Evolutionary conservation across 2,888 invertebrate genomes (phyloP).

Genomic region (Synanthedon andrenaeformis): DNA sequence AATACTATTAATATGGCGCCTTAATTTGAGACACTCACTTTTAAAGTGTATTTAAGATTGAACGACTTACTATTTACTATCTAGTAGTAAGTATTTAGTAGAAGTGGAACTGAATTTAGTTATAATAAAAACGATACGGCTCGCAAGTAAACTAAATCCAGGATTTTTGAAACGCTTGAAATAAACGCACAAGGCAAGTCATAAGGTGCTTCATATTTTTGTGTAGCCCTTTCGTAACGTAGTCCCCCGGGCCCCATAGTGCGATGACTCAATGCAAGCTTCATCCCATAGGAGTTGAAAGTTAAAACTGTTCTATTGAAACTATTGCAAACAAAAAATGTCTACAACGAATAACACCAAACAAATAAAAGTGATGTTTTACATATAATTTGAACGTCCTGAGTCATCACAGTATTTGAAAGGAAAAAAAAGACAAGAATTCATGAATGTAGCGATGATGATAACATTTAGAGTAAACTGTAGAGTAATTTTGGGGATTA

Average conservation of each 20-base stretch:
- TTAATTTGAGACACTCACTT: too few relatives aligned
- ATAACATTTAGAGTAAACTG: constrained; percentile 31
- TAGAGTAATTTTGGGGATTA: constrained; percentile 26
- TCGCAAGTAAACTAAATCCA: too few relatives aligned
- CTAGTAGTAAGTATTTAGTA: too few relatives aligned
- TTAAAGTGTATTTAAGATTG: too few relatives aligned
- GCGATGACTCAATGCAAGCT: constrained; percentile 71
- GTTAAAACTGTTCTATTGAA: constrained; percentile 1
- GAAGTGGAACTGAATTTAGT: too few relatives aligned
- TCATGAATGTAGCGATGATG: constrained; percentile 48
- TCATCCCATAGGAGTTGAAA: constrained; percentile 51
- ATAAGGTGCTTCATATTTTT: not conserved
- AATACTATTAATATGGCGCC: too few relatives aligned
- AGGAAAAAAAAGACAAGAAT: constrained; percentile 27
- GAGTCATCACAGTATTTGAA: constrained; percentile 66
- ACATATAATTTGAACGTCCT: constrained; percentile 23
- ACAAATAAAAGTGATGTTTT: not conserved
- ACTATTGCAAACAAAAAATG: not conserved
- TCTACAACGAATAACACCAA: not conserved
- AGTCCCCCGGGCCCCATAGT: constrained; percentile 56
- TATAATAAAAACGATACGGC: too few relatives aligned
- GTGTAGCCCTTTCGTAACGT: constrained; percentile 25
- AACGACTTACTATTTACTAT: too few relatives aligned
- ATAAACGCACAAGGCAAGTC: not conserved
- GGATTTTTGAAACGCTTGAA: too few relatives aligned